Conservation (phyloP, 30 jellyfish, hydroid and myxozoan genomes). For the Aurelia aurita region DNA sequence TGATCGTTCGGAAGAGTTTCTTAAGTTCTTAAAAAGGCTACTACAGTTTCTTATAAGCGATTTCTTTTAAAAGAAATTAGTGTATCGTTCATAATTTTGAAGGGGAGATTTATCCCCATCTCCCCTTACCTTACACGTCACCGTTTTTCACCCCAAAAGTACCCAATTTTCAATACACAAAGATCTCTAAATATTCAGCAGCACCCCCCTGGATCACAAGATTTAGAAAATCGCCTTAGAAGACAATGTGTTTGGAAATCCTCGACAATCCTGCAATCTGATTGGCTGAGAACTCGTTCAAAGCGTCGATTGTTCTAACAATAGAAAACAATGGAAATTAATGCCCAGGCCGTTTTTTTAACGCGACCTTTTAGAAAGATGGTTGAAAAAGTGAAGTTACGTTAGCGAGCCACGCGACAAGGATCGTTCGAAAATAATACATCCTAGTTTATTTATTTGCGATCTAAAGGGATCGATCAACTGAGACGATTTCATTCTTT, state of each 20-base stretch:
- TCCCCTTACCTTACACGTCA: no score
- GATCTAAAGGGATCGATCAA: slow-evolving; percentile 41
- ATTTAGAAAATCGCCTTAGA: slow-evolving; percentile 35
- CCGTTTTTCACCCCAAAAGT: no score
- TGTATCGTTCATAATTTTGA: no score
- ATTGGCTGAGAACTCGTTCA: slow-evolving; percentile 48
- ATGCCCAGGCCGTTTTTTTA: slow-evolving; percentile 77
- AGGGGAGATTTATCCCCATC: no score
- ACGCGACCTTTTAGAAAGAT: slow-evolving; percentile 81
- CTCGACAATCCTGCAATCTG: slow-evolving; percentile 27
- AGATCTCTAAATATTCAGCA: no score
- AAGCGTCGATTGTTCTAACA: slow-evolving; percentile 62
- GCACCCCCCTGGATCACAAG: slow-evolving; percentile 32
- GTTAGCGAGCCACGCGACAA: slow-evolving; percentile 53
- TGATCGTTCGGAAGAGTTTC: no score
- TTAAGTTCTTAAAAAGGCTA: no score
- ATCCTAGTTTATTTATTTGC: slow-evolving; percentile 2
- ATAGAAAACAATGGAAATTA: slow-evolving; percentile 49
- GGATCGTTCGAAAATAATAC: neutral
- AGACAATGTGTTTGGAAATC: slow-evolving; percentile 35
- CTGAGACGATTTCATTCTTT: slow-evolving; percentile 36
- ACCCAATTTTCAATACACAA: no score
- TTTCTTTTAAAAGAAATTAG: no score
- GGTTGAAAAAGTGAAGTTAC: slow-evolving; percentile 70
- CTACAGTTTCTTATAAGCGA: no score